Conservation (phyloP, 2,113 vertebrate genomes). For the Ranitomeya variabilis region DNA sequence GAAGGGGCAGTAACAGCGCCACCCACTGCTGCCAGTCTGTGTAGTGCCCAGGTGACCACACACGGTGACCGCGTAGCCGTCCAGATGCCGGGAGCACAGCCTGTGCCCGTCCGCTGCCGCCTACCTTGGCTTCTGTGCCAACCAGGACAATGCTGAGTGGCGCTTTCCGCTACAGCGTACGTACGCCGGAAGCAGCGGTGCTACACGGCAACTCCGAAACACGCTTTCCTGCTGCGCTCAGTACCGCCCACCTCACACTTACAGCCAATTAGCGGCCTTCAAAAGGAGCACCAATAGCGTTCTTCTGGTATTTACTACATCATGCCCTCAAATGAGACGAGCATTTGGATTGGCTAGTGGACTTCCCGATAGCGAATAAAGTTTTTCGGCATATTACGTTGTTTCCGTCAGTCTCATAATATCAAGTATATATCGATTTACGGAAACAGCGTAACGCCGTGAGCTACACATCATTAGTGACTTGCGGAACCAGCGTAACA, state of each 20-base stretch:
- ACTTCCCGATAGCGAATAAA: background rate
- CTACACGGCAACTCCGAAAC: slow-evolving; percentile 21
- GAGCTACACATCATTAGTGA: too few species aligned
- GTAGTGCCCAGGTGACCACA: too few species aligned
- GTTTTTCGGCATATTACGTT: too few species aligned
- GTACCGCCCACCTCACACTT: background rate
- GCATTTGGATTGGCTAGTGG: background rate
- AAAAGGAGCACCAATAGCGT: background rate
- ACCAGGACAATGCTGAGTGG: background rate
- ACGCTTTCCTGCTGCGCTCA: slow-evolving; percentile 11
- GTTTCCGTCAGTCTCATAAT: too few species aligned
- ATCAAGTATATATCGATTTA: too few species aligned
- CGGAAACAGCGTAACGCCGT: too few species aligned
- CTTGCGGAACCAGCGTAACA: too few species aligned
- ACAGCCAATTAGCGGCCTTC: background rate
- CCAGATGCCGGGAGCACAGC: too few species aligned
- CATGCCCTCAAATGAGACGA: background rate
- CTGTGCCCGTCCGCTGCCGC: background rate
- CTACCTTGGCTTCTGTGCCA: background rate
- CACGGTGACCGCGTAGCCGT: too few species aligned
- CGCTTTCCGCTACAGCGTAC: background rate
- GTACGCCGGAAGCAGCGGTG: slow-evolving; percentile 24
- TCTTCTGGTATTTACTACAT: background rate
- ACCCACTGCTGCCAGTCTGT: too few species aligned
- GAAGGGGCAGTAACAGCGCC: too few species aligned